Conservation (phyloP, 2,113 vertebrate species). For the Chlorodrepanis virens region DNA sequence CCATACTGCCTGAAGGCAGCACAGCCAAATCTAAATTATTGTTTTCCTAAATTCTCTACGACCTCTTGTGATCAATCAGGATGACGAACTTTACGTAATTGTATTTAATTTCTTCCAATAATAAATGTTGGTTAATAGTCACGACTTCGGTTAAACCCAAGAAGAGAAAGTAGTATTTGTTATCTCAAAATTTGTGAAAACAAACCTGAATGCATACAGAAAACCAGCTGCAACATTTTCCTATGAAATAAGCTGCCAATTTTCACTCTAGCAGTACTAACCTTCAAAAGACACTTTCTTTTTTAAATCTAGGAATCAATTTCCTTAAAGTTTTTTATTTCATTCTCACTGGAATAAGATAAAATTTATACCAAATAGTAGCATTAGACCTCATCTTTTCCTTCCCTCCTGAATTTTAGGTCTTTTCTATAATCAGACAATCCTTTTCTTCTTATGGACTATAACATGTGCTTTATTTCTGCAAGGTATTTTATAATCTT, state of each 20-base stretch:
- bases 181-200: background rate
- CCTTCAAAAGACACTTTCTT: background rate
- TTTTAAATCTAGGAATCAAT: background rate
- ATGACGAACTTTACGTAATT: background rate
- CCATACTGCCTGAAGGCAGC: background rate
- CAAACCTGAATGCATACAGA: background rate
- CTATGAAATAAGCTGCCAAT: background rate
- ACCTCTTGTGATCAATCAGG: background rate
- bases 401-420: slow-evolving; percentile 15
- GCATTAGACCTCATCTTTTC: slow-evolving; percentile 13
- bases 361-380: slow-evolving; percentile 37
- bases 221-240: background rate
- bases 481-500: slow-evolving; percentile 41
- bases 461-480: background rate
- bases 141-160: background rate
- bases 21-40: background rate
- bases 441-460: background rate
- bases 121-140: background rate
- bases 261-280: background rate
- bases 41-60: background rate
- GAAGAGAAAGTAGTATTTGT: background rate
- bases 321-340: slow-evolving; percentile 31
- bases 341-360: background rate
- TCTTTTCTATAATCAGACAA: slow-evolving; percentile 37
- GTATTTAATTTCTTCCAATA: background rate